These are phyloP conservation scores for Tenthredo scrophulariae DNA, from an alignment of 2,888 invertebrate genomes.

Conservation along the genomic window DNA sequence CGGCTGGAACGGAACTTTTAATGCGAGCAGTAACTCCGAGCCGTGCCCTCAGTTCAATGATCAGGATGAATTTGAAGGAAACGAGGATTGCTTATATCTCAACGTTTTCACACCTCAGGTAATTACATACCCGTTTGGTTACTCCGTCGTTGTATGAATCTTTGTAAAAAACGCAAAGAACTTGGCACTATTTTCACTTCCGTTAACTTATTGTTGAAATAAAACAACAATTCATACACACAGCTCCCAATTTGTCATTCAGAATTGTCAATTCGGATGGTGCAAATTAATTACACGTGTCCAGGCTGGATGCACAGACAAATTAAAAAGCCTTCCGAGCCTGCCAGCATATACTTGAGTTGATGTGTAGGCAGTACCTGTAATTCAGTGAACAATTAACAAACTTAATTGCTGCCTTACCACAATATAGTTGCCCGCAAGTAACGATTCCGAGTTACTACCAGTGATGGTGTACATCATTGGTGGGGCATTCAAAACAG, in stretches of 20 bases:
- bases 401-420: neutral
- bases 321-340: neutral
- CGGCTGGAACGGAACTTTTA: constrained; percentile 15
- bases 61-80: neutral
- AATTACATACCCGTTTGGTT: neutral
- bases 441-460: neutral
- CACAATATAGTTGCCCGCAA: neutral
- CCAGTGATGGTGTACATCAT: constrained; percentile 32
- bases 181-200: too few relatives aligned
- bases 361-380: neutral
- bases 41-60: constrained; percentile 8
- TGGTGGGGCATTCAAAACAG: constrained; percentile 2
- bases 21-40: neutral
- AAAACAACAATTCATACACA: neutral
- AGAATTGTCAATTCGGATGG: neutral
- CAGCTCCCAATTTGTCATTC: neutral
- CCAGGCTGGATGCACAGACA: neutral
- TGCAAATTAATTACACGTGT: neutral
- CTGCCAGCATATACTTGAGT: neutral
- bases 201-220: neutral
- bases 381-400: neutral
- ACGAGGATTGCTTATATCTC: constrained; percentile 27
- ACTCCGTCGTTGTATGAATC: neutral
- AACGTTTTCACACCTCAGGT: constrained; percentile 33
- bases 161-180: neutral